Base-by-base conservation (phyloP, 2,888 invertebrate genomes). In the Corbicula japonica region DNA sequence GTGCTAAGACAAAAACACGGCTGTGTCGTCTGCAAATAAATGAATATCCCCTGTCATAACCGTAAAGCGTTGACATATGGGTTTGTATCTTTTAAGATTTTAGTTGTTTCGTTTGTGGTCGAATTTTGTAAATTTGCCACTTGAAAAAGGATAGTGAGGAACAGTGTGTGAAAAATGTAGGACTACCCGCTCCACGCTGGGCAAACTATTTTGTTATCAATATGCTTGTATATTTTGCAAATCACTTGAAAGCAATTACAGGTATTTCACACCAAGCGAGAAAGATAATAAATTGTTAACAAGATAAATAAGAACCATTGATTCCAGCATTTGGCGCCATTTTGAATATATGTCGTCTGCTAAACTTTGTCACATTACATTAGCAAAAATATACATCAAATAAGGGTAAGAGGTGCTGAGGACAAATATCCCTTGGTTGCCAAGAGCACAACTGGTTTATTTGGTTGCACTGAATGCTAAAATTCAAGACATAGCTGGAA, bases 241-340 rank as follows among this genome's bases (percentile, higher is more conserved):
- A 76, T 73, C 76, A 72, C 80, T 80, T 80, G 80, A 80, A 76
- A 80, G 69, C 80, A 80, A 80, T 80, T 80, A 80, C 80, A 68
- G 73, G 69, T 60, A 56, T 63, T 80, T 80, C 80, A 80, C 80
- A 80, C 80, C 73, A 76, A 32, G 63, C 32, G 48, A 56, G 48
- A 61, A 54, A 73, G 80, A 80, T 80, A 76, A 80, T 80, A 80
- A 80, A 80, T 80, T 62, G 76, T 80, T 80, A 69, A 80, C 80
- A 80, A 68, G 73, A 73, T 50, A 48, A 73, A 65, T 50, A 50
- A 76, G 60, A 46, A 65, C 41, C 61, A 65, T 73, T 62, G 63
- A 74, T 73, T 52, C 60, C 26, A 26, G 38, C 44, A 8, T 12
- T 26, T 69, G 80, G 76, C 76, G 80, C 80, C 80, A 76, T 69